Evolutionary conservation across 23 tunicate genomes (phyloP).

Genomic region (Aplidium turbinatum): DNA sequence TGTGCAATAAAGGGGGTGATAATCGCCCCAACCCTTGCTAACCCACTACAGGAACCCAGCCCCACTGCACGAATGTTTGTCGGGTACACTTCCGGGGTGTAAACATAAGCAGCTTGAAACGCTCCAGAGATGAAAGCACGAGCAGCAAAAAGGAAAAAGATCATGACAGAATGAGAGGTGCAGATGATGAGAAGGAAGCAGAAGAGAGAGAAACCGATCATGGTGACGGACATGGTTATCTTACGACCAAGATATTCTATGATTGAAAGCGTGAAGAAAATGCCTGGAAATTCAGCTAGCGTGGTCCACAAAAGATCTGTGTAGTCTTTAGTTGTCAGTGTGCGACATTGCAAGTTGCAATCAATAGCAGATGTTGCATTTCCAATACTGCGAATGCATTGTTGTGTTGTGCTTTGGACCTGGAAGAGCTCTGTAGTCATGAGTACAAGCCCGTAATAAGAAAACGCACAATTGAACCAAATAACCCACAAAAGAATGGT

Average conservation of each 20-base stretch:
- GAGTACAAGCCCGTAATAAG: conserved; percentile 94
- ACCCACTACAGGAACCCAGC: conserved; percentile 96
- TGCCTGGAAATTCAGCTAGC: conserved; percentile 95
- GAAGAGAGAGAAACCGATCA: conserved; percentile 82
- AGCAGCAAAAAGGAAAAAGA: conserved; percentile 92
- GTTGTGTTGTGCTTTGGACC: conserved; percentile 51
- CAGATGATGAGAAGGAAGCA: conserved; percentile 64
- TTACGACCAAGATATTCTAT: conserved; percentile 90
- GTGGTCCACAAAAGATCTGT: conserved; percentile 94
- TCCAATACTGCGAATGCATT: conserved; percentile 34
- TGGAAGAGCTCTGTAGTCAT: conserved; percentile 98
- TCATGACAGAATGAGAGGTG: conserved; percentile 60
- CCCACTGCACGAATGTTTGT: conserved; percentile 94
- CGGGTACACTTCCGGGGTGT: conserved; percentile 98
- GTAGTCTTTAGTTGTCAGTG: conserved; percentile 81
- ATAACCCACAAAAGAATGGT: conserved; percentile 92
- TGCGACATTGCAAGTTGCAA: conserved; percentile 80
- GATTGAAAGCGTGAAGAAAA: conserved; percentile 70
- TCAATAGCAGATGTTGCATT: conserved; percentile 27
- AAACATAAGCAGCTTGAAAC: conserved; percentile 98
- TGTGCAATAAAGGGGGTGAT: conserved; percentile 96
- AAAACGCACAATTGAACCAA: conserved; percentile 97
- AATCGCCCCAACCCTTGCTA: conserved; percentile 93
- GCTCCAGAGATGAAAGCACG: conserved; percentile 98
- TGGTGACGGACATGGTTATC: conserved; percentile 76